phyloP scores from a whole-genome alignment of 2,888 invertebrate species.

The Mythimna impura region DNA sequence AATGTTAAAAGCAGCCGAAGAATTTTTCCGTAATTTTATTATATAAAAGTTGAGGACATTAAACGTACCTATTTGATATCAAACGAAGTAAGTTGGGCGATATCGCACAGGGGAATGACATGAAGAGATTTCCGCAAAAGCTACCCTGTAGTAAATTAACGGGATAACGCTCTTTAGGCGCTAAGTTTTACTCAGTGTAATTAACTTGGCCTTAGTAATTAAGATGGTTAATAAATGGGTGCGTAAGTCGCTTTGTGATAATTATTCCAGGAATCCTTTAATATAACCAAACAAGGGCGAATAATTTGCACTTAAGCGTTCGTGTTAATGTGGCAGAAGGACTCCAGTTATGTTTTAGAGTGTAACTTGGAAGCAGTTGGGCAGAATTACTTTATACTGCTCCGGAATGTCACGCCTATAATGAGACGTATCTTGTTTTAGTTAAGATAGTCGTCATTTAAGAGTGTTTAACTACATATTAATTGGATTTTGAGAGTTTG shows the following conservation, averaged over 20 bases:
- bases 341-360: conserved; percentile 76
- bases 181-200: conserved; percentile 87
- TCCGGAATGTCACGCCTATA: conserved; percentile 66
- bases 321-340: conserved; percentile 80
- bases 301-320: conserved; percentile 79
- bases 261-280: conserved; percentile 88
- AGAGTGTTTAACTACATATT: conserved; percentile 52
- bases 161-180: conserved; percentile 86
- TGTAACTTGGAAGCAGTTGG: conserved; percentile 72
- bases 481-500: conserved; percentile 17
- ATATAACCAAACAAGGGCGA: conserved; percentile 85
- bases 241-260: conserved; percentile 88
- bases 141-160: conserved; percentile 84
- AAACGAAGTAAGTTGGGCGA: conserved; percentile 76
- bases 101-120: conserved; percentile 79
- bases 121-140: conserved; percentile 82
- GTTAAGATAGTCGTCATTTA: conserved; percentile 55
- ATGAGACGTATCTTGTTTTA: conserved; percentile 64
- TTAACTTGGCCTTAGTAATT: conserved; percentile 89
- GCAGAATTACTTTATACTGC: conserved; percentile 70
- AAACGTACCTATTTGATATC: conserved; percentile 79
- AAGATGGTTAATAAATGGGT: conserved; percentile 89
- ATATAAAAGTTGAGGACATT: conserved; percentile 83
- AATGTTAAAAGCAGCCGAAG: conserved; percentile 84
- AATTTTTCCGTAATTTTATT: conserved; percentile 87